Conservation (phyloP, 2,797 vertebrate species). For the Crypturellus tataupa region DNA sequence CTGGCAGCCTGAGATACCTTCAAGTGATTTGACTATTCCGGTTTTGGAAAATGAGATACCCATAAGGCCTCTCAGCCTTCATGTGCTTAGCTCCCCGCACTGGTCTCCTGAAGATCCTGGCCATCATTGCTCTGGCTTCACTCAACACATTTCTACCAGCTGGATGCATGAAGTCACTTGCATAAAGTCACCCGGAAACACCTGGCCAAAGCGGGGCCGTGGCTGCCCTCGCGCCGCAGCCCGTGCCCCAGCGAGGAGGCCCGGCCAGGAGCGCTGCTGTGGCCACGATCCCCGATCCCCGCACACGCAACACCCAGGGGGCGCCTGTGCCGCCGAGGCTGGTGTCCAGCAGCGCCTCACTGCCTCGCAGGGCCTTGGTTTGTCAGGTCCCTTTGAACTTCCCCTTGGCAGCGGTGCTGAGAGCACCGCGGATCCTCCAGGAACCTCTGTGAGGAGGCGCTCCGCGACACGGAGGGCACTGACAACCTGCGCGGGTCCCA, state of each 20-base stretch:
- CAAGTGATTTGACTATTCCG: neutral
- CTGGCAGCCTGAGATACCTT: neutral
- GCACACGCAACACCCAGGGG: neutral
- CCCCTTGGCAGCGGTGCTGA: neutral
- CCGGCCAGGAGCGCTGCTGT: neutral
- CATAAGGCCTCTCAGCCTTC: neutral
- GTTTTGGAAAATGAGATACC: neutral
- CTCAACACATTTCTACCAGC: neutral
- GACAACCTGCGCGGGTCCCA: neutral
- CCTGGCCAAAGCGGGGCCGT: fast-evolving
- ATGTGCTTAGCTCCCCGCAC: fast-evolving
- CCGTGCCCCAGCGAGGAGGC: neutral
- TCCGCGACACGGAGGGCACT: fast-evolving
- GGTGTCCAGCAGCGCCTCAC: neutral
- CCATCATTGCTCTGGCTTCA: neutral
- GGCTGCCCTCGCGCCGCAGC: fast-evolving
- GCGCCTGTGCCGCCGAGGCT: neutral
- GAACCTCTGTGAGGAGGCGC: neutral
- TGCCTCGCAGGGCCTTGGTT: neutral
- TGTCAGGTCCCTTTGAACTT: neutral
- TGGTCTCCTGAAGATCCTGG: neutral
- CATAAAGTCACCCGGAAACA: neutral
- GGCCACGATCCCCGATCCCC: too few relatives aligned
- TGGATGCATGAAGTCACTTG: neutral
- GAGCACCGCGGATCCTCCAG: neutral